Evolutionary conservation across 2,888 invertebrate genomes (phyloP), one percentile per base, ranked within the genome.

Genomic region (Iselma pallidipennis): DNA sequence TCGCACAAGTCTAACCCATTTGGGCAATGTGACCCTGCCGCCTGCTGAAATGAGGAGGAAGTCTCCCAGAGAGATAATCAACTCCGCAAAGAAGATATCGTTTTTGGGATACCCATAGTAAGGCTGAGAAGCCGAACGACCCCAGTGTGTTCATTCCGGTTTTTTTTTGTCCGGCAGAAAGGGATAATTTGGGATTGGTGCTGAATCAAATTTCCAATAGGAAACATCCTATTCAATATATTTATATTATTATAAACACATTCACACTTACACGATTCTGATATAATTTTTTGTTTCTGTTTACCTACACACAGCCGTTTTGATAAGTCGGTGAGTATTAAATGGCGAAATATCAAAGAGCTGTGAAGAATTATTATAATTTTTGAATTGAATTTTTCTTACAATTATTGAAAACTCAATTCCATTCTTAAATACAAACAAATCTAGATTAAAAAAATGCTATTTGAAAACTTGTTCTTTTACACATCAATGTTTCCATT

Each of bases 241-340:
- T 76, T 76, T 79, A 77, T 79, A 77, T 76, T 79, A 77, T 76
- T 78, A 78, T 80, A 80, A 81, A 81, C 81, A 81, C 82, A 81
- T 81, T 80, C 82, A 82, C 82, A 81, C 81, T 71, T 81, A 82
- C 79, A 81, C 71, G 71, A 67, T 57, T 55, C 61, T 56, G 55
- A 53, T 62, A 57, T 45, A 71, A 73, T 75, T 74, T 72, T 73
- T 66, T 76, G n/a, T 71, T 69, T 68, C 71, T 72, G n/a, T 71
- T 73, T 72, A 71, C 68, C 72, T 74, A 73, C 68, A 73, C 79
- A 80, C 80, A 81, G 79, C 78, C 78, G 68, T 75, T 76, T 78
- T 80, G 81, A 81, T 80, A 80, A 77, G 74, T 79, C 77, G 76
- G 66, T 67, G 65, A 63, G 66, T 67, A 71, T 59, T 37, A 55